Evolutionary conservation across 2,888 invertebrate species (phyloP), one percentile per base, ranked within the genome.

Genomic region (Drosophila borealis): DNA sequence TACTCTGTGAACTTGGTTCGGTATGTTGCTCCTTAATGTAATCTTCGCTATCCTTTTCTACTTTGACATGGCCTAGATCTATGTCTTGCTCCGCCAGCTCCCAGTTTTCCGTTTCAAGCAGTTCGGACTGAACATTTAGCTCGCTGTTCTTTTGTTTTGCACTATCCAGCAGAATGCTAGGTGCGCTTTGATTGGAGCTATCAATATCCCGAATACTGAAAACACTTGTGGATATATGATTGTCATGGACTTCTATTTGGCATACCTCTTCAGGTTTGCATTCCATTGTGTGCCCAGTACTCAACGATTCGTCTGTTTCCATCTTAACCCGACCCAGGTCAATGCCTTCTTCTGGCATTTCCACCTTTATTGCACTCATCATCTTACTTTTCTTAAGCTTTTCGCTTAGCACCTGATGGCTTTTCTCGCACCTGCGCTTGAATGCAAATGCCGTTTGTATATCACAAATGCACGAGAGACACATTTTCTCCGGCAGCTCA

Each of bases 51-150:
- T 48, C 21, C 0, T 29, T 21, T 29, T 74, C 74, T 9, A 71
- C 46, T 46, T 74, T 77, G 4, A 76, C 34, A 11, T 33, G 51
- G 5, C 57, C 72, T 1, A 76, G 29, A 9, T 74, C 74, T 36
- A 74, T 59, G 10, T 45, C 34, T 8, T 10, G 36, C 9, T 74
- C 41, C 0, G 54, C 4, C 29, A 39, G 19, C 8, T 71, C 53
- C 77, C 71, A 74, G 29, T 55, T 44, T 41, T 74, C 77, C n/a
- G 17, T 62, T 44, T 13, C 29, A 2, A 74, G 46, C 19, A 76
- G 1, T 51, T 76, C 74, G 0, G 66, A 62, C n/a, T 71, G 61
- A 0, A 65, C 60, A 21, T 57, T 34, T 0, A 29, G 10, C 4
- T 29, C 53, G 1, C 5, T 37, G 42, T 4, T 19, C 1, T 33